These are phyloP conservation scores for Oreochromis mossambicus DNA, from an alignment of 2,797 vertebrate species.

Conservation along the genomic window DNA sequence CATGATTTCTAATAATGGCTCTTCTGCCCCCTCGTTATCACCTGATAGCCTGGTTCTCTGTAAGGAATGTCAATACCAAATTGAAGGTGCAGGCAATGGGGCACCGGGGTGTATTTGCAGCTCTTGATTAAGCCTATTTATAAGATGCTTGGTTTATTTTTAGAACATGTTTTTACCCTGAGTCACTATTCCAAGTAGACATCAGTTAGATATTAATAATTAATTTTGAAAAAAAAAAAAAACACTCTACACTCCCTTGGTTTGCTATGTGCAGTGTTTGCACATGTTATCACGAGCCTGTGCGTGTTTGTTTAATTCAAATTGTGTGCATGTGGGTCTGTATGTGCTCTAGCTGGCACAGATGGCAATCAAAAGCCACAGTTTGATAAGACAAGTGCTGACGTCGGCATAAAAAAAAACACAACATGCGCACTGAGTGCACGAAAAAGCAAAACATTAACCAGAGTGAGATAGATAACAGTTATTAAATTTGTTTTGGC, in stretches of 20 bases:
- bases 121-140: conserved; percentile 21
- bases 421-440: background rate
- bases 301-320: background rate
- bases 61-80: conserved; percentile 2
- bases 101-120: conserved; percentile 1
- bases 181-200: conserved; percentile 30
- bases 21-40: conserved; percentile 1
- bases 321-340: background rate
- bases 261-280: background rate
- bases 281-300: conserved; percentile 6
- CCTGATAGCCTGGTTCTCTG: background rate
- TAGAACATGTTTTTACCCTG: conserved; percentile 14
- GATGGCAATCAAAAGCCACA: background rate
- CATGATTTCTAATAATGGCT: background rate
- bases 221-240: conserved; percentile 12
- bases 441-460: background rate
- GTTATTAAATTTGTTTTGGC: conserved; percentile 52
- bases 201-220: conserved; percentile 46
- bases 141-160: conserved; percentile 21
- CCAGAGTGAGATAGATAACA: background rate
- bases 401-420: background rate
- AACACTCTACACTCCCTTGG: background rate
- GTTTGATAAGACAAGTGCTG: conserved; percentile 20
- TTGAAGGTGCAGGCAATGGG: background rate
- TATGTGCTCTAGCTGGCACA: background rate